These are phyloP conservation scores for Drosophila sucinea DNA, from an alignment of 1,140 invertebrate species.

Conservation along the genomic window DNA sequence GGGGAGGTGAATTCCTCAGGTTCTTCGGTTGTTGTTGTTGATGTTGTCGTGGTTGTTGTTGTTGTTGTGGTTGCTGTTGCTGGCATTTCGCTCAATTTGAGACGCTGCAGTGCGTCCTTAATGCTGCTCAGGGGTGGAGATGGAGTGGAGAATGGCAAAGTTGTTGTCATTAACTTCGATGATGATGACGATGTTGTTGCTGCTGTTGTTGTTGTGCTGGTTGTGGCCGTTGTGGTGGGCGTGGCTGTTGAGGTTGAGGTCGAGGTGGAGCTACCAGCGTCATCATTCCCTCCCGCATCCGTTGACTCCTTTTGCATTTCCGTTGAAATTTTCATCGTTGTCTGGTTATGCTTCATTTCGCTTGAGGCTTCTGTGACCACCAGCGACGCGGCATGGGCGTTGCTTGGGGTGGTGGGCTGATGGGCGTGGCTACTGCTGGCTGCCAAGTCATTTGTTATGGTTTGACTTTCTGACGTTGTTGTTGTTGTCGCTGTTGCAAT, in stretches of 20 bases:
- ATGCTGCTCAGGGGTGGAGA: constrained; percentile 44
- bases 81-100: constrained; percentile 49
- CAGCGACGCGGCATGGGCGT: neutral
- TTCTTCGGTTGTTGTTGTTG: constrained; percentile 16
- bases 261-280: constrained; percentile 19
- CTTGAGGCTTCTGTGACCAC: constrained; percentile 26
- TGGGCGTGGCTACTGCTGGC: constrained; percentile 39
- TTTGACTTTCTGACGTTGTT: constrained; percentile 24
- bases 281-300: constrained; percentile 28
- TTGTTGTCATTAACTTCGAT: constrained; percentile 51
- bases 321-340: constrained; percentile 32
- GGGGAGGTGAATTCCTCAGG: constrained; percentile 25
- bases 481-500: constrained; percentile 18
- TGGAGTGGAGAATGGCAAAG: constrained; percentile 23
- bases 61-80: constrained; percentile 13
- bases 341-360: constrained; percentile 38
- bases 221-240: constrained; percentile 69
- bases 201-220: constrained; percentile 51
- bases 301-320: constrained; percentile 25
- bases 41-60: constrained; percentile 11
- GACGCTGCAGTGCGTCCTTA: constrained; percentile 59
- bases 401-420: neutral
- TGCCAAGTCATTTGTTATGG: constrained; percentile 61
- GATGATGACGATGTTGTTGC: constrained; percentile 15
- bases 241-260: constrained; percentile 67